A percentile compares a stretch with the other conserved stretches of the same genome.
These are phyloP conservation scores for Leptobrachium leishanense DNA, from an alignment of 2,113 vertebrate genomes.

Conservation along the genomic window DNA sequence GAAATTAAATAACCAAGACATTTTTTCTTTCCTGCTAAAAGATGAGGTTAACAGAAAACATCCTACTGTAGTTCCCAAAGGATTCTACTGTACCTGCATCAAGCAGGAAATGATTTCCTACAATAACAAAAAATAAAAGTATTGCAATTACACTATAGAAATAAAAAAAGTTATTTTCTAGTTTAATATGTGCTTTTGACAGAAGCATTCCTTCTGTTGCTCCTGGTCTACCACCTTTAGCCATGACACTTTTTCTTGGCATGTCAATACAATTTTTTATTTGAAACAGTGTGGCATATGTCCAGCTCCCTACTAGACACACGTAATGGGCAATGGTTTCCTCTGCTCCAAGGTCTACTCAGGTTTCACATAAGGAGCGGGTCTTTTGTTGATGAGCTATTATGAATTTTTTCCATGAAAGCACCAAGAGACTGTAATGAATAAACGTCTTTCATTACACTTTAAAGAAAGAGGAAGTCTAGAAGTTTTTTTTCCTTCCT, in stretches of 20 bases:
- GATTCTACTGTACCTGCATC: constrained; percentile 52
- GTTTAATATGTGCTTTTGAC: constrained; percentile 40
- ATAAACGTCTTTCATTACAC: constrained; percentile 58
- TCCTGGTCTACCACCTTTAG: constrained; percentile 49
- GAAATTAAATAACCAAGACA: constrained; percentile 56
- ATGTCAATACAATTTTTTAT: constrained; percentile 48
- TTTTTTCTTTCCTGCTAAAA: constrained; percentile 56
- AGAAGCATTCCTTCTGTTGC: not conserved
- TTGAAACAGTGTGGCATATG: constrained; percentile 51
- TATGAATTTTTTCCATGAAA: constrained; percentile 54
- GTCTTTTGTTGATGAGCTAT: constrained; percentile 53
- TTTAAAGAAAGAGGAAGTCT: constrained; percentile 55
- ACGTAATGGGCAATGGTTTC: constrained; percentile 55
- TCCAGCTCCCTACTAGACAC: constrained; percentile 46
- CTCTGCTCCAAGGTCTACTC: constrained; percentile 39
- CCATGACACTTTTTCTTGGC: constrained; percentile 45
- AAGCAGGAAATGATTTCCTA: constrained; percentile 32
- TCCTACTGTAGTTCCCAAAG: constrained; percentile 60
- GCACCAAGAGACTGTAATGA: constrained; percentile 50
- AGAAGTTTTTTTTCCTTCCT: constrained; percentile 45
- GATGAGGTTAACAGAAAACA: constrained; percentile 63
- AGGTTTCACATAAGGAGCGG: constrained; percentile 57
- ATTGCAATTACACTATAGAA: not conserved
- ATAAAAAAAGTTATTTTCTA: constrained; percentile 20
- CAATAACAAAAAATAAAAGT: constrained; percentile 6